phyloP scores from a whole-genome alignment of 2,888 invertebrate genomes.

The Plagiodera versicolora region DNA sequence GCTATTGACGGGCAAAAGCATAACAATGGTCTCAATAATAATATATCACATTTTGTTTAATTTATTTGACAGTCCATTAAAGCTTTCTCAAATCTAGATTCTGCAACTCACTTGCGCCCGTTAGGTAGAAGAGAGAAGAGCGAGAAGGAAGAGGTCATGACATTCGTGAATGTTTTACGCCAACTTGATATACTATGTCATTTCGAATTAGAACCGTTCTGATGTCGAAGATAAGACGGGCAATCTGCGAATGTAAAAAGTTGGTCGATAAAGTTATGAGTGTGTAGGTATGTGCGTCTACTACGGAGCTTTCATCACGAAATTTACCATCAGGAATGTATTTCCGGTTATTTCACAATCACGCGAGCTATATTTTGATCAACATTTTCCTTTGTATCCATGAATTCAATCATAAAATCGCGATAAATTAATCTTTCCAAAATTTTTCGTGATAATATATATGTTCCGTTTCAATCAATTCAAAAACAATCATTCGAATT shows the following conservation, averaged over 20 bases:
- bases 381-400: too few species aligned
- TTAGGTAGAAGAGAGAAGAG: slow-evolving; percentile 12
- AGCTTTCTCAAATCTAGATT: slow-evolving; percentile 29
- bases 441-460: too few species aligned
- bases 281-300: not conserved
- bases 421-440: too few species aligned
- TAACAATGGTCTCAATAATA: slow-evolving; percentile 29
- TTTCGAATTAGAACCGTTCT: slow-evolving; percentile 11
- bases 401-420: too few species aligned
- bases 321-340: too few species aligned
- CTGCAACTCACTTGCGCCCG: slow-evolving; percentile 20
- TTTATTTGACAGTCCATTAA: slow-evolving; percentile 32
- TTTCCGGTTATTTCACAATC: too few species aligned
- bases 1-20: slow-evolving; percentile 25
- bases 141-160: slow-evolving; percentile 10
- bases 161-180: slow-evolving; percentile 17
- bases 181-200: slow-evolving; percentile 16
- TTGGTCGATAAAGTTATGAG: not conserved
- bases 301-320: too few species aligned
- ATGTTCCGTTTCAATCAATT: too few species aligned
- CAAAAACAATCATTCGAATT: too few species aligned
- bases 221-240: not conserved
- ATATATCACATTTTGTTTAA: slow-evolving; percentile 27
- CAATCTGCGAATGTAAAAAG: not conserved
- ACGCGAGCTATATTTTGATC: too few species aligned